Evolutionary conservation across 2,888 invertebrate genomes (phyloP), one percentile per base, ranked within the genome.

Genomic region (Eilema sororculum): DNA sequence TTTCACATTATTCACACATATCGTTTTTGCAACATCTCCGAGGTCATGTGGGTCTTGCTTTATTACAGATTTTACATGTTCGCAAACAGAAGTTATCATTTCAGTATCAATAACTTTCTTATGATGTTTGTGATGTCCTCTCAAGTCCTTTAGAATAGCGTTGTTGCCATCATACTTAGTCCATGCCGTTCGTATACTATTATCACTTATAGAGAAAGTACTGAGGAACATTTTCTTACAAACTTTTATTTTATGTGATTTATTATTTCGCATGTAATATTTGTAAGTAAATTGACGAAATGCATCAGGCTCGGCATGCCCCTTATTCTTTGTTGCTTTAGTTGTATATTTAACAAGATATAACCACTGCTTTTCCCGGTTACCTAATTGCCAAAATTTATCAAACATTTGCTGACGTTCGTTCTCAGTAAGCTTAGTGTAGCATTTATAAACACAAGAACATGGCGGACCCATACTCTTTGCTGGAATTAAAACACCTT

Each of bases 201-300:
- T 24, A 63, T 33, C n/a, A n/a, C 65, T 20, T 56, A 56, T 30
- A 33, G 20, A 20, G 6, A 30, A 22, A 33, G 56, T 65, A n/a
- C 22, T 65, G 1, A n/a, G 28, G 8, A 56, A 65, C 52, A 65
- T 52, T 20, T n/a, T 30, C 65, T 33, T 65, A 65, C 65, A 65
- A 56, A 65, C 65, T n/a, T 56, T 28, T 12, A 65, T 20, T 56
- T 12, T 64, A 12, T 41, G 16, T 5, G 56, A 22, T n/a, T 28
- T 4, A 25, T 56, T 33, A 6, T 24, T 65, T 6, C 30, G 30
- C 28, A 65, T 30, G 65, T 56, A 46, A 6, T 46, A 46, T 20
- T 46, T 46, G 46, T 46, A 41, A 16, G 41, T 41, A 41, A 41
- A 41, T 41, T 41, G 41, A 16, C 41, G 41, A 41, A 16, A 4